A percentile compares a stretch with the other conserved stretches of the same genome.
Conservation (phyloP, 1,140 invertebrate genomes). For the fruit fly (Drosophila melanogaster) region Release_6_plus_ISO1_MT NT_033779.5:250501-251000, state of each 20-base stretch:
- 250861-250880: neutral
- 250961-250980: too few species aligned
- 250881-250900: neutral
- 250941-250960: neutral
- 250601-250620: conserved; percentile 79
- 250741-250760: conserved; percentile 77
- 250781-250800: conserved; percentile 73
- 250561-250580: conserved; percentile 34
- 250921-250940: neutral
- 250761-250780: conserved; percentile 80
- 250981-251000: neutral
- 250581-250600: conserved; percentile 80
- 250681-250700: conserved; percentile 48
- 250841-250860: neutral
- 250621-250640: conserved; percentile 62
- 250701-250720: conserved; percentile 56
- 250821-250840: conserved; percentile 77
- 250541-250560: conserved; percentile 56
- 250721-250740: conserved; percentile 61
- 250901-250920: neutral
- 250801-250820: conserved; percentile 83
- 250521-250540: conserved; percentile 68
- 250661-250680: conserved; percentile 49
- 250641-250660: conserved; percentile 71
- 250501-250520: conserved; percentile 83